A percentile compares a stretch with the other conserved stretches of the same genome.
These are phyloP conservation scores for Gymnogyps californianus DNA, from an alignment of 2,113 vertebrate genomes.

Conservation along the genomic window DNA sequence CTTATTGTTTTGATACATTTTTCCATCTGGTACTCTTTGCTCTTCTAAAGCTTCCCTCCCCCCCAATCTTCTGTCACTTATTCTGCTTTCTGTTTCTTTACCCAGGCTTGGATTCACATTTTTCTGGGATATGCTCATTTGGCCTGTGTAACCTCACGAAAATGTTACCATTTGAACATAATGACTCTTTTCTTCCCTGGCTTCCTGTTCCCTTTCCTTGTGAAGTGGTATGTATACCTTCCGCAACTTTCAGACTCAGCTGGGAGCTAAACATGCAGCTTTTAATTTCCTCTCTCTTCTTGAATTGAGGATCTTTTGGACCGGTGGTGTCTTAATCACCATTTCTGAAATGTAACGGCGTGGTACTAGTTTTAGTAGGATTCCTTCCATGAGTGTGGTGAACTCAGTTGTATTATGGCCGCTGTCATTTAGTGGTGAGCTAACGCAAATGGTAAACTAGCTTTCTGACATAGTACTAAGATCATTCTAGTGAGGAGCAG, in stretches of 20 bases:
- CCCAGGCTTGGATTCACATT: constrained; percentile 24
- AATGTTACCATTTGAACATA: constrained; percentile 55
- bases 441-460: neutral
- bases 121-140: constrained; percentile 50
- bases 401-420: neutral
- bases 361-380: neutral
- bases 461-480: neutral
- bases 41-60: neutral
- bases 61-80: neutral
- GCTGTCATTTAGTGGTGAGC: neutral
- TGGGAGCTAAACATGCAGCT: constrained; percentile 13
- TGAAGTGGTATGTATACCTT: constrained; percentile 54
- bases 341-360: neutral
- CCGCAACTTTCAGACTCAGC: constrained; percentile 29
- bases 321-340: neutral
- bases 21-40: neutral
- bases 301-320: neutral
- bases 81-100: neutral
- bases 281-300: constrained; percentile 44
- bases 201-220: constrained; percentile 62
- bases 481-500: neutral
- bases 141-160: constrained; percentile 18
- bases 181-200: constrained; percentile 42
- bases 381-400: neutral
- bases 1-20: neutral